Conservation (phyloP, 2,888 invertebrate species). For the Drosophila mayaguana region DNA sequence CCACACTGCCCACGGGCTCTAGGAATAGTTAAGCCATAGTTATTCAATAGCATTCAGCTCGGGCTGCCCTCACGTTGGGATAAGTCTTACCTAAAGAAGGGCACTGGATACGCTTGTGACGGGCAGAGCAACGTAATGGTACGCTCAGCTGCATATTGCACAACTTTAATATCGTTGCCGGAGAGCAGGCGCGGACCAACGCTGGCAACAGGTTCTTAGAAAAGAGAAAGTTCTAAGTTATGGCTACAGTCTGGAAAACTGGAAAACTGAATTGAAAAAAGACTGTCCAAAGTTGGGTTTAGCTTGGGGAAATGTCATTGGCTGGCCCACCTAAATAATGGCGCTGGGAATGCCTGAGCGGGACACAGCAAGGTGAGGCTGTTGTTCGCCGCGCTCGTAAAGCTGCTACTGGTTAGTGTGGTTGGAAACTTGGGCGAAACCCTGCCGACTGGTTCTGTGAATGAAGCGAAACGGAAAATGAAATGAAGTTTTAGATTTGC, state of each 20-base stretch:
- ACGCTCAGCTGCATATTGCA: slow-evolving; percentile 71
- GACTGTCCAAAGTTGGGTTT: slow-evolving; percentile 54
- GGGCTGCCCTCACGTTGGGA: slow-evolving; percentile 49
- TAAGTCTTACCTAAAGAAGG: slow-evolving; percentile 90
- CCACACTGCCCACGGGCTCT: slow-evolving; percentile 86
- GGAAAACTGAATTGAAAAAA: slow-evolving; percentile 46
- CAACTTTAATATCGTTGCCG: slow-evolving; percentile 84
- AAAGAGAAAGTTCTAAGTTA: not conserved
- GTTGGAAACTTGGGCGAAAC: slow-evolving; percentile 90
- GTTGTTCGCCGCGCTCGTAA: slow-evolving; percentile 86
- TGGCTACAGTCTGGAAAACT: not conserved
- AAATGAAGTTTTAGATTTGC: slow-evolving; percentile 37
- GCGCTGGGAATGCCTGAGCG: slow-evolving; percentile 90
- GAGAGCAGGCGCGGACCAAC: slow-evolving; percentile 87
- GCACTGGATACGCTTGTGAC: slow-evolving; percentile 90
- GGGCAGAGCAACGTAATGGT: slow-evolving; percentile 89
- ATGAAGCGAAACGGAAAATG: slow-evolving; percentile 52
- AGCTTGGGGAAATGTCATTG: slow-evolving; percentile 1
- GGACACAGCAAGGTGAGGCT: slow-evolving; percentile 88
- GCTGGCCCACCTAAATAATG: slow-evolving; percentile 87
- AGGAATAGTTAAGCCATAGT: not conserved
- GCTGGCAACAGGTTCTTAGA: slow-evolving; percentile 88
- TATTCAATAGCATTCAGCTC: not conserved
- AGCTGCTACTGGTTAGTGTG: slow-evolving; percentile 88
- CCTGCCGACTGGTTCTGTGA: slow-evolving; percentile 90